Conservation (phyloP, 1,140 invertebrate genomes). For the Aphaenogaster ashmeadi region DNA sequence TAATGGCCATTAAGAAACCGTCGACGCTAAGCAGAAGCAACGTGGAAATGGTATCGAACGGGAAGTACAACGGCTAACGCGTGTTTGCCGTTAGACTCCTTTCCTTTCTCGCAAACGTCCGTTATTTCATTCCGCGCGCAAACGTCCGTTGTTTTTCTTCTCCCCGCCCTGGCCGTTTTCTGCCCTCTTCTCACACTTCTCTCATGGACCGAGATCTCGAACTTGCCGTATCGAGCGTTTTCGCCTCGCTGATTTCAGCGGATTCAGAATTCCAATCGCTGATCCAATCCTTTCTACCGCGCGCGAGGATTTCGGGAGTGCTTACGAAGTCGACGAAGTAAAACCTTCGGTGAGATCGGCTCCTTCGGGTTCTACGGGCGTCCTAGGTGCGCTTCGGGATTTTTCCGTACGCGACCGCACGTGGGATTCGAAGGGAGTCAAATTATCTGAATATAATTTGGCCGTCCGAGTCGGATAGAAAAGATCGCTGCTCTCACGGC, state of each 20-base stretch:
- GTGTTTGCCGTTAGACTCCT: constrained; percentile 13
- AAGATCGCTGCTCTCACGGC: background rate
- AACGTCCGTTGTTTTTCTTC: constrained; percentile 43
- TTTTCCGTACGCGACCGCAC: constrained; percentile 41
- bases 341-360: constrained; percentile 48
- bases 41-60: constrained; percentile 2
- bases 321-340: constrained; percentile 65
- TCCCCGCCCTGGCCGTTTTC: constrained; percentile 4
- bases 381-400: background rate
- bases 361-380: background rate
- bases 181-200: constrained; percentile 38
- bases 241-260: constrained; percentile 70
- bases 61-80: constrained; percentile 44
- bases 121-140: constrained; percentile 40
- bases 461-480: background rate
- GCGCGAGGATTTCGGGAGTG: constrained; percentile 62
- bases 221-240: constrained; percentile 76
- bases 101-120: constrained; percentile 22
- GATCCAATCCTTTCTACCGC: constrained; percentile 56
- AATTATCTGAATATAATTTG: constrained; percentile 62
- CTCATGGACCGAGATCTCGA: constrained; percentile 53
- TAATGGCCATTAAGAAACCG: constrained; percentile 57
- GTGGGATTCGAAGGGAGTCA: constrained; percentile 32
- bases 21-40: constrained; percentile 17
- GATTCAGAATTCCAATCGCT: constrained; percentile 73